phyloP scores from a whole-genome alignment of 2,113 vertebrate genomes.

The Esox niger region DNA sequence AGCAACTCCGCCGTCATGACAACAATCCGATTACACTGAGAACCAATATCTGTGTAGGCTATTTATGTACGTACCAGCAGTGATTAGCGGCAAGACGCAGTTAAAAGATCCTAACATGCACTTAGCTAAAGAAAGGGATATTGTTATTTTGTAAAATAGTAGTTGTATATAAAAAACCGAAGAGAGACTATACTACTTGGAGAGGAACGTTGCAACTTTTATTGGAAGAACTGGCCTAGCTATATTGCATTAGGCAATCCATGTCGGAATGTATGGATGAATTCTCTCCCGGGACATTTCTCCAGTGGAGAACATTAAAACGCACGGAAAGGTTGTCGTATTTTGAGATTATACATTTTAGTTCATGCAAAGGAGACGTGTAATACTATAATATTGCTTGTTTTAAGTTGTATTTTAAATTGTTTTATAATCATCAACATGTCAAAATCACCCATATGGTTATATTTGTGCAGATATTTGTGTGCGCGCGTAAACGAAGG shows the following conservation, averaged over 20 bases:
- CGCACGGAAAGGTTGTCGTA: too few species aligned
- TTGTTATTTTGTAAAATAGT: not conserved
- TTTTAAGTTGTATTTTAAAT: too few species aligned
- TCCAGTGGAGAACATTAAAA: not conserved
- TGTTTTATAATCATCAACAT: too few species aligned
- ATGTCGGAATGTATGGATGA: not conserved
- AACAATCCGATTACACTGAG: constrained; percentile 5
- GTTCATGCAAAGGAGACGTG: too few species aligned
- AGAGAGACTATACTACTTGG: not conserved
- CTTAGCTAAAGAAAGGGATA: not conserved
- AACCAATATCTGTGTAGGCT: not conserved
- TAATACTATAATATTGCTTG: too few species aligned
- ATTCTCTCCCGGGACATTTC: not conserved
- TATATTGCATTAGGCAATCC: not conserved
- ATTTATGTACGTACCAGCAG: not conserved
- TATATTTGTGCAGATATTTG: not conserved
- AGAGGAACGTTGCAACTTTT: not conserved
- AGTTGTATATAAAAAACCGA: not conserved
- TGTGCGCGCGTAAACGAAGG: not conserved
- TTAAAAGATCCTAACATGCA: not conserved
- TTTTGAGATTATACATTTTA: too few species aligned
- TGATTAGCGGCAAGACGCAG: not conserved
- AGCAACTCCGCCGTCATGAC: constrained; percentile 2
- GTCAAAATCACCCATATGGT: too few species aligned
- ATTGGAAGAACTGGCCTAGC: not conserved